Evolutionary conservation across 53 echinoderm and acorn worm genomes (phyloP), one percentile per base, ranked within the genome.

Genomic region (Paracentrotus lividus): DNA sequence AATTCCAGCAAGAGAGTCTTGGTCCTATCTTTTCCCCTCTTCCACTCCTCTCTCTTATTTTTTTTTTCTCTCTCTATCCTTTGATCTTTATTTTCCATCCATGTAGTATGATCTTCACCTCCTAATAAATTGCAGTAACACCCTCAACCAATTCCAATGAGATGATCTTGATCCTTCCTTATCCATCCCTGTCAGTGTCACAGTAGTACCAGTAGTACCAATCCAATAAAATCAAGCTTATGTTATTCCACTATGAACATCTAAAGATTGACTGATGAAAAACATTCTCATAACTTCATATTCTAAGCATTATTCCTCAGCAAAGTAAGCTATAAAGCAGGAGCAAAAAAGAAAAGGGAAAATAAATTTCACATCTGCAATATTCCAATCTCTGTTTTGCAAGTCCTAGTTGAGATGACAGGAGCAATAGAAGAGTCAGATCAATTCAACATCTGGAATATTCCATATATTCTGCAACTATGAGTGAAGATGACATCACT

Each of bases 261-360:
- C 81, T 47, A 44, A 81, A 81, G 44, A 47, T 12, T n/a, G 81
- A 81, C 47, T n/a, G 47, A n/a, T 81, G 81, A n/a, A 38, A 81
- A 81, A 81, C 47, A 47, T 81, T 81, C 26, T 81, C 81, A 45
- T 81, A 47, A 81, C 81, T 26, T 81, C 81, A 81, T 9, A 81
- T 81, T 47, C 81, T 26, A 26, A 1, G 47, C 12, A 81, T 81
- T 33, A 47, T 81, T 81, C 47, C n/a, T 81, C 81, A 81, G 8
- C 72, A 40, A 0, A 20, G 20, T 40, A 27, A 12, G 81, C n/a
- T n/a, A 81, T 4, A 44, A 78, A 45, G 8, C 44, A n/a, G 27
- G 23, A 45, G 8, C 44, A n/a, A 3, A 15, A 9, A 78, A 45
- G 81, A 24, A 78, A 3, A 45, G 34, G 14, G 27, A 7, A 61